These are phyloP conservation scores for Notodonta ziczac DNA, from an alignment of 2,888 invertebrate genomes.

Conservation along the genomic window DNA sequence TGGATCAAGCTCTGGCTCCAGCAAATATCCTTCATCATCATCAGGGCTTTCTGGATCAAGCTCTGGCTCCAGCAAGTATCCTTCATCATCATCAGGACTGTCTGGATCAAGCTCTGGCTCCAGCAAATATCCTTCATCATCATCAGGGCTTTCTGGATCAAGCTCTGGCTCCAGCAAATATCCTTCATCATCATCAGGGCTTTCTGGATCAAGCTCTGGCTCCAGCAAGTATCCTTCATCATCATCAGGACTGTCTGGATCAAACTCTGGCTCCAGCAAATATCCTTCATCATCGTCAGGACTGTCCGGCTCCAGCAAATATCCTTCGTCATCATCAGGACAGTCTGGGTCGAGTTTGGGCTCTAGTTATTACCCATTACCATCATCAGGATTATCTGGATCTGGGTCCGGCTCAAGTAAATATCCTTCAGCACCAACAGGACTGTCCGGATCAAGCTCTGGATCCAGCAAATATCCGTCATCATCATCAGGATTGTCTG, in stretches of 20 bases:
- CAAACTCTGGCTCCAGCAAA: too few species aligned
- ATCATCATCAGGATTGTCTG: slow-evolving; percentile 34
- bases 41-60: slow-evolving; percentile 15
- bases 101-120: slow-evolving; percentile 12
- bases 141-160: too few species aligned
- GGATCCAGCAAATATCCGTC: slow-evolving; percentile 20
- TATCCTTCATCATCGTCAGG: too few species aligned
- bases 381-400: slow-evolving; percentile 24
- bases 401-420: slow-evolving; percentile 11
- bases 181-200: too few species aligned
- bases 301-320: too few species aligned
- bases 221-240: too few species aligned
- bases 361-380: slow-evolving; percentile 21
- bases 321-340: too few species aligned
- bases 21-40: slow-evolving; percentile 19
- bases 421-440: slow-evolving; percentile 32
- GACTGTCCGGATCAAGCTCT: slow-evolving; percentile 28
- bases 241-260: too few species aligned
- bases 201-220: too few species aligned
- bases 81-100: slow-evolving; percentile 7
- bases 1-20: slow-evolving; percentile 29
- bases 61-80: slow-evolving; percentile 17
- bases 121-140: slow-evolving; percentile 13
- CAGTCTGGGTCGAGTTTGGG: too few species aligned
- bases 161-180: too few species aligned